Evolutionary conservation across 2,113 vertebrate species (phyloP).

Genomic region (Menidia beryllina): DNA sequence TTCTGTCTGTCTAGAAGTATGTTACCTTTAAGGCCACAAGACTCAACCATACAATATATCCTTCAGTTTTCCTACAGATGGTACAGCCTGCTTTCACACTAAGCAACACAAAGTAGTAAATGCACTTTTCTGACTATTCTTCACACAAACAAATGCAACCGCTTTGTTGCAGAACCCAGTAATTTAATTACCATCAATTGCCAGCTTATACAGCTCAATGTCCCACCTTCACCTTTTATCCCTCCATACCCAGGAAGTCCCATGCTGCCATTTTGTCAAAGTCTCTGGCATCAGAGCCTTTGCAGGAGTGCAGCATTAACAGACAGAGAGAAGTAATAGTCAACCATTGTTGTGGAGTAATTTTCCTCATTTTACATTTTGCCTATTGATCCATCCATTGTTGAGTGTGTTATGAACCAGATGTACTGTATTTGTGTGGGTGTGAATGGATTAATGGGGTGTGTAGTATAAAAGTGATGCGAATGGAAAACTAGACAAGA

Average conservation of each 20-base stretch:
- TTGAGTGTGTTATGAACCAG: too few species aligned
- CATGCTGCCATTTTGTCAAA: not conserved
- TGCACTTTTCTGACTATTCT: not conserved
- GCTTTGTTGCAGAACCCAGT: not conserved
- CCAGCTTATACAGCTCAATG: not conserved
- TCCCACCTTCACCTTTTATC: not conserved
- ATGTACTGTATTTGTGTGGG: too few species aligned
- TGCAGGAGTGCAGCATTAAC: not conserved
- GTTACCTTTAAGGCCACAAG: conserved; percentile 8
- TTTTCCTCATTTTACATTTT: too few species aligned
- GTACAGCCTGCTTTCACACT: too few species aligned
- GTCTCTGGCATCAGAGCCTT: not conserved
- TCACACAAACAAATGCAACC: conserved; percentile 27
- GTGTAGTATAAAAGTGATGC: too few species aligned
- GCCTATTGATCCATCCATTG: too few species aligned
- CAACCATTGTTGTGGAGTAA: too few species aligned
- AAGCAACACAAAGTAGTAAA: not conserved
- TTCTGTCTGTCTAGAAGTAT: conserved; percentile 13
- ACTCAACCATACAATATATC: conserved; percentile 21
- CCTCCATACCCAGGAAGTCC: not conserved
- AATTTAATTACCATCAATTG: conserved; percentile 22
- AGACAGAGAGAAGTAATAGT: too few species aligned
- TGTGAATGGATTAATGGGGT: too few species aligned
- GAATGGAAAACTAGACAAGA: too few species aligned
- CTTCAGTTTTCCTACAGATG: not conserved